Base-by-base conservation (phyloP, 2,113 vertebrate species). In the Oplegnathus fasciatus region DNA sequence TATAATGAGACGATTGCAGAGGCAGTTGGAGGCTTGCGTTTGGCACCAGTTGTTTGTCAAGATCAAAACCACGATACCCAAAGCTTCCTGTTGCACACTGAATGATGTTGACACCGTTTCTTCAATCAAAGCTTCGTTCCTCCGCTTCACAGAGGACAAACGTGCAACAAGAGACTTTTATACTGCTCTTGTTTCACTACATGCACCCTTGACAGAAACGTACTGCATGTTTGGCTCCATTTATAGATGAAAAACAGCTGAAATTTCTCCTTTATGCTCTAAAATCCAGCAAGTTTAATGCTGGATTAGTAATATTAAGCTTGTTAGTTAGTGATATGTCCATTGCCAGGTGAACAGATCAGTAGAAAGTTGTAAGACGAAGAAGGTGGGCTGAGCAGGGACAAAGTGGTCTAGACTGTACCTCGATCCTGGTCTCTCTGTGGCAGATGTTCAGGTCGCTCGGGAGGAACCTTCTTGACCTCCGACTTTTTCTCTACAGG, bases 381-480 rank as follows among this genome's bases (percentile, higher is more conserved):
- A 1, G 34, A 50, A 67, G n/a, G 3, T 44, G n/a, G 28, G 42
- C 55, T 1, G 67, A 82, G 85, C 46, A 24, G 66, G 8, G 42
- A 34, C 24, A 2, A 5, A 60, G 62, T 0, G 48, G 34, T 64
- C 17, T 13, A 0, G 42, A 60, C 90, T 90, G 92, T 97, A 99
- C 98, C 98, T 98, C 97, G 97, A 30, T 99, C 97, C 89, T 91
- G 96, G 95, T 96, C 97, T 90, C 90, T 97, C 96, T 84, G 98
- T 90, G 94, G 99, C 94, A 80, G 96, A 96, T 95, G 90, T 86
- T 99, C 98, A 20, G 98, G 98, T 26, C 98, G 96, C 94, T 99
- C 98, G 18, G 98, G 98, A 87, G 98, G 98, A 88, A 97, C 95
- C 93, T 97, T 99, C 95, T 95, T 99, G 82, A 95, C 91, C 90